A percentile compares a stretch with the other conserved stretches of the same genome.
These are phyloP conservation scores for Eupsilia transversa DNA, from an alignment of 2,888 invertebrate species.

Conservation along the genomic window DNA sequence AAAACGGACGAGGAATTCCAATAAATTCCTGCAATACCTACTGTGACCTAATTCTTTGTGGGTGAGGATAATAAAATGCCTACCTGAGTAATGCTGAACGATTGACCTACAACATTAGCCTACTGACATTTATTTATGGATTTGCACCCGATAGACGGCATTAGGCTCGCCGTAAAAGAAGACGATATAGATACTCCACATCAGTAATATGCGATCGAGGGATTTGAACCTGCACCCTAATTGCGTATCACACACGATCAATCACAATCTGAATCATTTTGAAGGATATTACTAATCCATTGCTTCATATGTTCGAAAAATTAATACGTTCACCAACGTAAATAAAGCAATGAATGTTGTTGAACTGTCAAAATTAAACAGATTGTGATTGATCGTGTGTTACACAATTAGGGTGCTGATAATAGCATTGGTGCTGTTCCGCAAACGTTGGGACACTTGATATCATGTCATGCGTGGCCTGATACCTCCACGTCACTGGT, in stretches of 20 bases:
- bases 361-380: no score
- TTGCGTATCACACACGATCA: no score
- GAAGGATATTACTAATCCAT: no score
- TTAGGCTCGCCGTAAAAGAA: background rate
- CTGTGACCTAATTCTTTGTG: slow-evolving; percentile 52
- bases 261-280: no score
- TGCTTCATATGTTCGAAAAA: no score
- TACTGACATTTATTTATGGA: slow-evolving; percentile 43
- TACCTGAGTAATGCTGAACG: slow-evolving; percentile 40
- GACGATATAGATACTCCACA: background rate
- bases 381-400: no score
- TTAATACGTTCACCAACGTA: no score
- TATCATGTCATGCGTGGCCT: no score
- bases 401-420: no score
- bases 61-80: slow-evolving; percentile 56
- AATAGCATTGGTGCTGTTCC: background rate
- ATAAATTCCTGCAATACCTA: slow-evolving; percentile 66
- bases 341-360: no score
- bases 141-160: slow-evolving; percentile 1
- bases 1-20: slow-evolving; percentile 60
- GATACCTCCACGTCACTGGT: background rate
- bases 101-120: slow-evolving; percentile 44
- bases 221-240: background rate
- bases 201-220: background rate
- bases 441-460: background rate